Evolutionary conservation across 2,113 vertebrate genomes (phyloP).

Genomic region (Solenodon paradoxus): DNA sequence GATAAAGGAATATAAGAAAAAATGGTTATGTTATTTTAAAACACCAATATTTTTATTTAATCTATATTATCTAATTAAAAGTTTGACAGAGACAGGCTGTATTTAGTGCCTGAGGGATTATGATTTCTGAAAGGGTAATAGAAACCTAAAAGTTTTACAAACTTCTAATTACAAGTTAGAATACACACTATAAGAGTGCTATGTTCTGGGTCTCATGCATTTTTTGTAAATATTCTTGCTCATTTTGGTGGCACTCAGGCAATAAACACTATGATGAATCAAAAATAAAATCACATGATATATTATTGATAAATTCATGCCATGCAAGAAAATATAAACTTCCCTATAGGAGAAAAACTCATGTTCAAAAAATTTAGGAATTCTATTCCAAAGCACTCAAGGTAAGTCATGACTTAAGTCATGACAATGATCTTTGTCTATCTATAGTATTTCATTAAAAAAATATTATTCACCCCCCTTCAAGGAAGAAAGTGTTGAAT

Average conservation of each 20-base stretch:
- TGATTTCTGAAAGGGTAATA: background rate
- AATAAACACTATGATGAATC: background rate
- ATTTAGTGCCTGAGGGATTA: constrained; percentile 30
- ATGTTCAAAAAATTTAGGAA: constrained; percentile 25
- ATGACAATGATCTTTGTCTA: background rate
- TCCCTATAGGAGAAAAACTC: background rate
- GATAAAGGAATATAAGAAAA: background rate
- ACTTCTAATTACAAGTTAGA: constrained; percentile 47
- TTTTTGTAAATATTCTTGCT: background rate
- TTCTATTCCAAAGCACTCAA: background rate
- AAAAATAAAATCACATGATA: constrained; percentile 38
- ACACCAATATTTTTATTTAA: too few relatives aligned
- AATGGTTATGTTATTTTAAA: too few relatives aligned
- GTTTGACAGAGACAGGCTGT: background rate
- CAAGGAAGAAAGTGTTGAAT: background rate
- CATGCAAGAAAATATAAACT: background rate
- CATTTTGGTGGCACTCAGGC: constrained; percentile 15
- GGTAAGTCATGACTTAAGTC: background rate
- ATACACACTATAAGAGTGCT: background rate
- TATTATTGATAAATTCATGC: background rate
- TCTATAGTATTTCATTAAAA: background rate
- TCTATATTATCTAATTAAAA: background rate
- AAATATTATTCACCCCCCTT: background rate
- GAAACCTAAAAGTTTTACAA: background rate
- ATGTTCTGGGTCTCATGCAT: background rate